A percentile compares a stretch with the other conserved stretches of the same genome.
Evolutionary conservation across 2,888 invertebrate genomes (phyloP).

Genomic region (Cyrtodaria siliqua): DNA sequence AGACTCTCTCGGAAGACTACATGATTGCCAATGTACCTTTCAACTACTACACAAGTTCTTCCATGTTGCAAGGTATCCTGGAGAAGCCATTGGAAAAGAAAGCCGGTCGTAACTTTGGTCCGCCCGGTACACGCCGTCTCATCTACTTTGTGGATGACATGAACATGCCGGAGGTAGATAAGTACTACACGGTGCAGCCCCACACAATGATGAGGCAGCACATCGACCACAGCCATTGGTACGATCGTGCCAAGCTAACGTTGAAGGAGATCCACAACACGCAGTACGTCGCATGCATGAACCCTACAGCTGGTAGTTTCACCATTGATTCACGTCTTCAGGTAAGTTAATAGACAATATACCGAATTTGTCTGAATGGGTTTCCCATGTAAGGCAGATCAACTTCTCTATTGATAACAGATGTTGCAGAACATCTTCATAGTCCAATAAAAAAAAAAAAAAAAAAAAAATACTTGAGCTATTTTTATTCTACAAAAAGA

Average conservation of each 20-base stretch:
- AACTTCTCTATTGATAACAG: too few relatives aligned
- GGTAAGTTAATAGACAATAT: too few relatives aligned
- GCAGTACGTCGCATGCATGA: constrained; percentile 99
- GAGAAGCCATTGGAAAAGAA: constrained; percentile 98
- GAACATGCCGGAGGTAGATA: constrained; percentile 99
- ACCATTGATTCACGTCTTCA: constrained; percentile 98
- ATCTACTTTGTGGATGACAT: constrained; percentile 98
- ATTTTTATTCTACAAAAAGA: too few relatives aligned
- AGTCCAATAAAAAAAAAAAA: too few relatives aligned
- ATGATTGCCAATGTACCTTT: constrained; percentile 97
- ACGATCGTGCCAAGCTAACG: constrained; percentile 94
- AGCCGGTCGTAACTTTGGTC: constrained; percentile 97
- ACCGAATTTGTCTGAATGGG: too few relatives aligned
- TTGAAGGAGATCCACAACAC: constrained; percentile 98
- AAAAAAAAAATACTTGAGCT: too few relatives aligned
- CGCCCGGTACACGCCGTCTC: constrained; percentile 96
- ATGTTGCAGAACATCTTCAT: neutral
- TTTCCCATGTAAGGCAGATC: too few relatives aligned
- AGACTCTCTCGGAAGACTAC: constrained; percentile 92
- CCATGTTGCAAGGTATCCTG: constrained; percentile 90
- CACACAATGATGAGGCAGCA: constrained; percentile 98
- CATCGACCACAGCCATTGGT: constrained; percentile 98
- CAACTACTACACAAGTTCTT: constrained; percentile 97
- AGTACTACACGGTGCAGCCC: constrained; percentile 98
- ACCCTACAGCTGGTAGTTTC: constrained; percentile 98